Conservation (phyloP, 2,113 vertebrate genomes). For the Porphyrio hochstetteri region DNA sequence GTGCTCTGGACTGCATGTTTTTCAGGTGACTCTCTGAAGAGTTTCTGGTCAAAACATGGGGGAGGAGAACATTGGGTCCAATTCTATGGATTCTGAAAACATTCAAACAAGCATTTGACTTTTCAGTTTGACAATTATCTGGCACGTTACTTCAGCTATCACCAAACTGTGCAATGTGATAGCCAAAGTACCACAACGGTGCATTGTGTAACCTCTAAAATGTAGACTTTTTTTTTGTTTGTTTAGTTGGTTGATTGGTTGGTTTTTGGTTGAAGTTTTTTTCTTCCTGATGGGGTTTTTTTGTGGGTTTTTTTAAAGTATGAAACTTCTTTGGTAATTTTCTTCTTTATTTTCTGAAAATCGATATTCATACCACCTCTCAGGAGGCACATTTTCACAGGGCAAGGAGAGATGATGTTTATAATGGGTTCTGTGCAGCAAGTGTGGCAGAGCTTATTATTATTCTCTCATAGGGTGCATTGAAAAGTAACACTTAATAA, state of each 20-base stretch:
- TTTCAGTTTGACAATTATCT: not conserved
- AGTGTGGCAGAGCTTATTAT: constrained; percentile 47
- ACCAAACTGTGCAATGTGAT: not conserved
- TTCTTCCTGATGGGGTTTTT: no score
- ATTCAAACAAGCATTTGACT: not conserved
- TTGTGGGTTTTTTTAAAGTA: not conserved
- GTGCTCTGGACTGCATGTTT: not conserved
- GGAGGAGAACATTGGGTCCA: not conserved
- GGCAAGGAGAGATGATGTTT: constrained; percentile 20
- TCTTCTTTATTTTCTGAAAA: constrained; percentile 22
- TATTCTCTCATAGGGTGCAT: not conserved
- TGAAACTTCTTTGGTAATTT: not conserved
- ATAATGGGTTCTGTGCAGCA: constrained; percentile 41
- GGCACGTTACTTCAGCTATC: not conserved
- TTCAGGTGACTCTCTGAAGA: not conserved
- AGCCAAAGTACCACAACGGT: not conserved
- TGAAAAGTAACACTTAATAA: constrained; percentile 59
- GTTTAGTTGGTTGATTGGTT: no score
- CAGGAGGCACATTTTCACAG: not conserved
- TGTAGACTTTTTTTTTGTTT: not conserved
- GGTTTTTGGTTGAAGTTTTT: no score
- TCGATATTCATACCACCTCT: not conserved
- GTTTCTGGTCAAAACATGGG: not conserved
- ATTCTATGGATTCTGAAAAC: not conserved
- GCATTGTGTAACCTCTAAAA: not conserved